Evolutionary conservation across 2,888 invertebrate species (phyloP).

Genomic region (Cheilosia vulpina): DNA sequence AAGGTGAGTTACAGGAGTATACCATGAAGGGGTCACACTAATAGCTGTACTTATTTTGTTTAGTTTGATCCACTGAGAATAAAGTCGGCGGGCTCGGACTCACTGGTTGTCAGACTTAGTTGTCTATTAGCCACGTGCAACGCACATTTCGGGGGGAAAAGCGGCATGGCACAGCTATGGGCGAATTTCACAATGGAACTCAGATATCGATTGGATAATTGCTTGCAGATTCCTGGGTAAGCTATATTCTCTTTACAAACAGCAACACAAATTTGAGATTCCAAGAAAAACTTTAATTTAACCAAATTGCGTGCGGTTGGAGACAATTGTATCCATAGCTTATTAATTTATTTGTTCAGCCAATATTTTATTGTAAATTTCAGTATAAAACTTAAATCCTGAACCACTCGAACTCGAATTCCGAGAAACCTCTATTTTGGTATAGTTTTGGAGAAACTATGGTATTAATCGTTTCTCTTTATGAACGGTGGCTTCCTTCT

Average conservation of each 20-base stretch:
- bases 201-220: conserved; percentile 94
- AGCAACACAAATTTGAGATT: neutral
- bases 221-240: conserved; percentile 92
- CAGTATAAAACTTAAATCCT: too few relatives aligned
- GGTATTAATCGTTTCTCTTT: too few relatives aligned
- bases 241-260: conserved; percentile 81
- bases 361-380: too few relatives aligned
- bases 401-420: too few relatives aligned
- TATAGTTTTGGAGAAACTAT: too few relatives aligned
- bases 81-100: conserved; percentile 91
- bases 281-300: too few relatives aligned
- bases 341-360: too few relatives aligned
- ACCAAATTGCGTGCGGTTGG: too few relatives aligned
- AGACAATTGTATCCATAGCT: too few relatives aligned
- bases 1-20: conserved; percentile 81
- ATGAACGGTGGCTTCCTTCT: too few relatives aligned
- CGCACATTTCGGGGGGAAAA: conserved; percentile 89
- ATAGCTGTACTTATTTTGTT: conserved; percentile 76
- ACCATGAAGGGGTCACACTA: neutral
- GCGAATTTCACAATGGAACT: conserved; percentile 96
- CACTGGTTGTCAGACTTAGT: conserved; percentile 92
- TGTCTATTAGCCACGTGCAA: conserved; percentile 89
- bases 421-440: too few relatives aligned
- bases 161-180: conserved; percentile 95
- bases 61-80: conserved; percentile 85